phyloP scores from a whole-genome alignment of 2,888 invertebrate species.

The Clostera curtula region DNA sequence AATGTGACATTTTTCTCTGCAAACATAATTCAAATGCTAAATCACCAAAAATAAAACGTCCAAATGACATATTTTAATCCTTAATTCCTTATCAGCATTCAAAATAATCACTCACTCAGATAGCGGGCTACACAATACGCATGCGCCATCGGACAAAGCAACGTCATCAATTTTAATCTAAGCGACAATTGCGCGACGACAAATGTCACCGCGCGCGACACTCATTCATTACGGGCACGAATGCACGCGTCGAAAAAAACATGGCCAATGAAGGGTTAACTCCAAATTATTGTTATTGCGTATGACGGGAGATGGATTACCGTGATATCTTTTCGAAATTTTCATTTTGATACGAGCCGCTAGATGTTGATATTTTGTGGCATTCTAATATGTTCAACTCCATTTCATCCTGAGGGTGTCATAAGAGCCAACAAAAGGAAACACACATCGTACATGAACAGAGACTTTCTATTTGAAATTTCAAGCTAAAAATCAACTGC shows the following conservation, averaged over 20 bases:
- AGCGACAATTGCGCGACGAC: constrained; percentile 72
- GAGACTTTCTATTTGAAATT: no score
- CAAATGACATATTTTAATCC: constrained; percentile 12
- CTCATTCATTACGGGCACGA: constrained; percentile 64
- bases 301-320: constrained; percentile 47
- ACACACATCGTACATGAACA: no score
- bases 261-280: constrained; percentile 70
- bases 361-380: no score
- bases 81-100: constrained; percentile 31
- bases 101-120: constrained; percentile 43
- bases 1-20: no score
- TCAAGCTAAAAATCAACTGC: no score
- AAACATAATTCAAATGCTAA: no score
- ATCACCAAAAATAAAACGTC: no score
- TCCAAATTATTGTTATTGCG: constrained; percentile 51
- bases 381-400: no score
- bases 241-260: constrained; percentile 54
- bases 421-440: no score
- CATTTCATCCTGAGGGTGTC: no score
- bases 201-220: constrained; percentile 65
- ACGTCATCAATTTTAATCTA: constrained; percentile 75
- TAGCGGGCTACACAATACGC: constrained; percentile 49
- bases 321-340: constrained; percentile 21
- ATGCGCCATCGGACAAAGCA: constrained; percentile 58
- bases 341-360: constrained; percentile 7